Conservation (phyloP, 1,140 invertebrate genomes). For the Rhyacophila brunnea region DNA sequence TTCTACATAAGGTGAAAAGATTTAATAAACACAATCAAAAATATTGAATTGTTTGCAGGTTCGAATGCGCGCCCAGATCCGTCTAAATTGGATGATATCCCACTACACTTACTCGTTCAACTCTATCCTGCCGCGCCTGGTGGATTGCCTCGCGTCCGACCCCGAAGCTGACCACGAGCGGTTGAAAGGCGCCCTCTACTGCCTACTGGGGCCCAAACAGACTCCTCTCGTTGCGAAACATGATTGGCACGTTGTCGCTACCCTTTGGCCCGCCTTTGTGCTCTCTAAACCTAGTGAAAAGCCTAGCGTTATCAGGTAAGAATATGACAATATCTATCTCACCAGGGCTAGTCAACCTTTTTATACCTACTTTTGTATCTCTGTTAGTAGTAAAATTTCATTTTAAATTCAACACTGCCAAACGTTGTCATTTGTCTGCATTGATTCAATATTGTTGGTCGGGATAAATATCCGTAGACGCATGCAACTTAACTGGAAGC, state of each 20-base stretch:
- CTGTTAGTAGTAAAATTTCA: too few species aligned
- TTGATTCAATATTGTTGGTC: too few species aligned
- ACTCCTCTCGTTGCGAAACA: constrained; percentile 65
- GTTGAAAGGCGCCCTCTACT: constrained; percentile 79
- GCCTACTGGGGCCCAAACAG: constrained; percentile 66
- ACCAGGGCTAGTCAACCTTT: too few species aligned
- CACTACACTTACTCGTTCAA: constrained; percentile 63
- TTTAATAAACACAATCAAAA: too few species aligned
- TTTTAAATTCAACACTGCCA: too few species aligned
- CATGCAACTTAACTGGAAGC: too few species aligned
- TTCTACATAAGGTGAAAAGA: too few species aligned
- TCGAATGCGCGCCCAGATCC: constrained; percentile 62
- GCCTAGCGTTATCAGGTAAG: constrained; percentile 66
- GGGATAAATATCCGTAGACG: too few species aligned
- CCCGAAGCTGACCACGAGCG: constrained; percentile 64
- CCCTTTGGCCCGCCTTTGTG: constrained; percentile 75
- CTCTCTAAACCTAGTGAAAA: constrained; percentile 77
- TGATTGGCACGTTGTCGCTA: constrained; percentile 71
- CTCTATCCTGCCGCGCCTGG: constrained; percentile 58
- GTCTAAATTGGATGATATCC: constrained; percentile 53
- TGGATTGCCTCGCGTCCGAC: constrained; percentile 60
- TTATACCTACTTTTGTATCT: too few species aligned
- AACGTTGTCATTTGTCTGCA: too few species aligned
- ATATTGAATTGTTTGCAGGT: constrained; percentile 45
- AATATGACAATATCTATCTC: too few species aligned